Evolutionary conservation across 1,140 invertebrate genomes (phyloP).

Genomic region (Brachionus paranguensis): DNA sequence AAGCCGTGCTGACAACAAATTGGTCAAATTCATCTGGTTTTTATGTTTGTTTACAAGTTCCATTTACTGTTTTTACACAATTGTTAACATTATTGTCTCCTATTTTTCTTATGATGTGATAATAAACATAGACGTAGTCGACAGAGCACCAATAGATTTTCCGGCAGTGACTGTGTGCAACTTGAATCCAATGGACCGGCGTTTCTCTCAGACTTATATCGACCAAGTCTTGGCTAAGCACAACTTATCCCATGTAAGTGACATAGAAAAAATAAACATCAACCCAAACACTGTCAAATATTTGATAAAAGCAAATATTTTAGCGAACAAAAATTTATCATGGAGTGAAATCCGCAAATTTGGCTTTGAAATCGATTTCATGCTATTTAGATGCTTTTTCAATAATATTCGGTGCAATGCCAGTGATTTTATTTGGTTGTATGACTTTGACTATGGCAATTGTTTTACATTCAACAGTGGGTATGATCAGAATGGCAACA

Average conservation of each 20-base stretch:
- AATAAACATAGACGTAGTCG: slow-evolving; percentile 25
- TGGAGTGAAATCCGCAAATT: neutral
- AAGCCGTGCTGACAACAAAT: neutral
- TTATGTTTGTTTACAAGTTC: neutral
- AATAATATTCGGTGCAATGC: slow-evolving; percentile 41
- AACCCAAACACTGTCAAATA: slow-evolving; percentile 41
- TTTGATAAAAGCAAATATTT: slow-evolving; percentile 40
- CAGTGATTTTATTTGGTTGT: slow-evolving; percentile 39
- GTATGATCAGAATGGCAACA: neutral
- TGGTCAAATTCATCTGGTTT: slow-evolving; percentile 20
- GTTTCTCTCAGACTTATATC: slow-evolving; percentile 41
- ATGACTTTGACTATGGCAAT: slow-evolving; percentile 41
- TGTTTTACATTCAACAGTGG: slow-evolving; percentile 42
- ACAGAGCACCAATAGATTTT: slow-evolving; percentile 45
- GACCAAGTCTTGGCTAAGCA: slow-evolving; percentile 42
- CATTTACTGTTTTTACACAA: slow-evolving; percentile 21
- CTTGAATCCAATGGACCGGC: slow-evolving; percentile 48
- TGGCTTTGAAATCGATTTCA: slow-evolving; percentile 33
- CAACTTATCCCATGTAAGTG: slow-evolving; percentile 39
- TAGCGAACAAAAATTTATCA: slow-evolving; percentile 13
- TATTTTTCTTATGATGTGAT: slow-evolving; percentile 20
- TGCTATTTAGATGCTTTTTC: slow-evolving; percentile 40
- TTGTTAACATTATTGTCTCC: neutral
- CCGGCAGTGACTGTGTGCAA: slow-evolving; percentile 55
- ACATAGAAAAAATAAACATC: neutral